Evolutionary conservation across 92 coral and sea anemone genomes (phyloP), one percentile per base, ranked within the genome.

Genomic region (Porites lobata): DNA sequence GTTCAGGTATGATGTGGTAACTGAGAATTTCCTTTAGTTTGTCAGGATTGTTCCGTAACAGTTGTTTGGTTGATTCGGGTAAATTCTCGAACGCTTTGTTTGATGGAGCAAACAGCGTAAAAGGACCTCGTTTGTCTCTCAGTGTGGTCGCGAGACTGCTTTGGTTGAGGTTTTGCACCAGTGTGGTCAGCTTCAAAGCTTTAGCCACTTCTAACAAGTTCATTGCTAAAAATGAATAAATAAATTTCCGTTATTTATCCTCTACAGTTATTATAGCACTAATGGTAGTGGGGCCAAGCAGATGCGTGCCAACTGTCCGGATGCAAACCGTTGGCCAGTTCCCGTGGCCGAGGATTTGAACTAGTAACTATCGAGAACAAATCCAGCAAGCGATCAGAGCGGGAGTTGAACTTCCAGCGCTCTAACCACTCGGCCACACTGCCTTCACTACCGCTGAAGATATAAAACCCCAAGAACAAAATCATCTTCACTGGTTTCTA

Each of bases 91-190:
- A 94, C 1, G 98, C 98, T 56, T 92, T 90, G 92, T 96, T 82
- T 8, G 98, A 92, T n/a, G 98, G 98, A 19, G 97, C 98, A 62
- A 96, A 94, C 53, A 94, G 78, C 8, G 98, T 96, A 17, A 87
- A 89, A 12, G 94, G 94, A 4, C 87, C 77, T 63, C 78, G 75
- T 4, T 75, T 90, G 8, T 84, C 84, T 63, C 76, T 80, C 2
- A 95, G 66, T 1, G 84, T 82, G 14, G 67, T 76, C 7, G 92
- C 78, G 7, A 96, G 84, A 21, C 90, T 89, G 65, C 94, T 90
- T 13, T 68, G 51, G 67, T 94, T 86, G 54, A 96, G 75, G 65
- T 83, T 67, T 19, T 88, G 77, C 2, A 90, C 87, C 17, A 96
- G 91, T 58, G 90, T 84, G 22, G 95, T 94, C 56, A 94, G 91